A percentile compares a stretch with the other conserved stretches of the same genome.
phyloP scores from a whole-genome alignment of 64 coral and sea anemone species.

The Cladopsammia gracilis region DNA sequence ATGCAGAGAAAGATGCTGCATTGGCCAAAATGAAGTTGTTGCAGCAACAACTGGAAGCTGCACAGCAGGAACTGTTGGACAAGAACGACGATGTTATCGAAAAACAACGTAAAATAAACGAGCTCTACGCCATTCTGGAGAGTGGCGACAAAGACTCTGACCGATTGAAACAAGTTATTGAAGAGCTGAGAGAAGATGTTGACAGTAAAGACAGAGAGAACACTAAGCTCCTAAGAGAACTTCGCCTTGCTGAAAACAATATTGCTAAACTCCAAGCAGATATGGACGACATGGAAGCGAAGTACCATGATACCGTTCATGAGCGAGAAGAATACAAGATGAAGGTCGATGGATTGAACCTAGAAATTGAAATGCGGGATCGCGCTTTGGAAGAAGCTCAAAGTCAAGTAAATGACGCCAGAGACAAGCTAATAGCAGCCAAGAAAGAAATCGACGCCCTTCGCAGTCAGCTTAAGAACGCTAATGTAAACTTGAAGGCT shows the following conservation, averaged over 20 bases:
- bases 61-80: constrained; percentile 55
- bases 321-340: constrained; percentile 73
- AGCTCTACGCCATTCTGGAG: constrained; percentile 73
- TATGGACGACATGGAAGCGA: constrained; percentile 57
- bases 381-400: constrained; percentile 48
- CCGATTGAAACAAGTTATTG: constrained; percentile 45
- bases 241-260: not conserved
- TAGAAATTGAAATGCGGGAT: constrained; percentile 40
- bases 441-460: constrained; percentile 77
- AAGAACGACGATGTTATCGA: constrained; percentile 82
- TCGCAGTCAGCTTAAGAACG: constrained; percentile 65
- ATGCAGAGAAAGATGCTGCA: constrained; percentile 52
- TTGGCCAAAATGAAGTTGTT: constrained; percentile 57
- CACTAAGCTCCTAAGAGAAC: not conserved
- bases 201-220: constrained; percentile 43
- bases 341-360: not conserved
- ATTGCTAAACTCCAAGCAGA: constrained; percentile 10
- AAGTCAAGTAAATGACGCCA: constrained; percentile 50
- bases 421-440: constrained; percentile 45
- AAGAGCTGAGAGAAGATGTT: constrained; percentile 28
- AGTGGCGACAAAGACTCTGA: constrained; percentile 79
- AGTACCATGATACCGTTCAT: constrained; percentile 45
- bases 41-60: constrained; percentile 64
- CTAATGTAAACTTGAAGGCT: constrained; percentile 78
- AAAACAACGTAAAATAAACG: constrained; percentile 77